Percentiles rank a stretch among this genome's conserved stretches.
phyloP scores from a whole-genome alignment of 2,113 vertebrate species.

The Entelurus aequoreus region DNA sequence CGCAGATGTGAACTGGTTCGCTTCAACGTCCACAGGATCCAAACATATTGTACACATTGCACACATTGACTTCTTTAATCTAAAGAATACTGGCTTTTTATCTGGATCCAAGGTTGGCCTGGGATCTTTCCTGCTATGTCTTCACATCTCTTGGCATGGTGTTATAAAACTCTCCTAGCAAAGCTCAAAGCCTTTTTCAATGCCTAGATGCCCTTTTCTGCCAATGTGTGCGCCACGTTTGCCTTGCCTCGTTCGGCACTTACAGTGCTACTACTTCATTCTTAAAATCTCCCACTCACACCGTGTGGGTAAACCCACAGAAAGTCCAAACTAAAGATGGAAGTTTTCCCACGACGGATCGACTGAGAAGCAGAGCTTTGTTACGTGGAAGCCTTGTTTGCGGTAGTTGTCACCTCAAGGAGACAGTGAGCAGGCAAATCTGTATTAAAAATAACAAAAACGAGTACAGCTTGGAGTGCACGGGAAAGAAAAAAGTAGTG shows the following conservation, averaged over 20 bases:
- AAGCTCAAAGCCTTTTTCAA: conserved; percentile 10
- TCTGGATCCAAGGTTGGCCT: conserved; percentile 1
- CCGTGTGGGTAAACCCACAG: no score
- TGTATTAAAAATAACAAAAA: no score
- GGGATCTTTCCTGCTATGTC: conserved; percentile 5
- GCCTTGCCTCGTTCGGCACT: conserved; percentile 25
- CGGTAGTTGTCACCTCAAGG: no score
- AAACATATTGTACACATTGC: neutral
- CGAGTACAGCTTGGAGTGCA: no score
- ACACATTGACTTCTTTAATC: conserved; percentile 8
- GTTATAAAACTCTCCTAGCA: conserved; percentile 19
- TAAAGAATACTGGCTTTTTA: conserved; percentile 11
- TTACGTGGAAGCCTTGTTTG: no score
- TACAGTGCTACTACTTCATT: no score
- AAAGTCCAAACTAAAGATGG: no score
- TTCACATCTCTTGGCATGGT: conserved; percentile 19
- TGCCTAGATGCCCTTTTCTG: conserved; percentile 20
- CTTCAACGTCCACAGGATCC: neutral
- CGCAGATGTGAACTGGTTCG: neutral
- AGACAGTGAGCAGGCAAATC: no score
- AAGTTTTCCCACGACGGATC: no score
- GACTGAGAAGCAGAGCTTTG: no score
- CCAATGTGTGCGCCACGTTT: conserved; percentile 40
- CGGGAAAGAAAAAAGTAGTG: no score
- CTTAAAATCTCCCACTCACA: no score